Evolutionary conservation across 2,888 invertebrate genomes (phyloP).

Genomic region (Matsumyia berberina): DNA sequence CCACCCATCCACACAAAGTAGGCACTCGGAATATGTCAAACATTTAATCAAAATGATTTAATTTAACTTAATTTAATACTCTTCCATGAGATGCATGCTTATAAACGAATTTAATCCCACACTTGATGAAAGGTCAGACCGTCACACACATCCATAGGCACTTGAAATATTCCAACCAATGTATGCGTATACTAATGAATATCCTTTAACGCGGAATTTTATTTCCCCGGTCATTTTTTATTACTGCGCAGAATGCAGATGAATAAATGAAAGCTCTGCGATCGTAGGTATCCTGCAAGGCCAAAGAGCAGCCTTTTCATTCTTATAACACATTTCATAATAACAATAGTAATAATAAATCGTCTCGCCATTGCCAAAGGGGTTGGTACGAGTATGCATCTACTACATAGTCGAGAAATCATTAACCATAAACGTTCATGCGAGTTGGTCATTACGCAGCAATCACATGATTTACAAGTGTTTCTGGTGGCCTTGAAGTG

Average conservation of each 20-base stretch:
- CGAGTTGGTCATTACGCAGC: conserved; percentile 66
- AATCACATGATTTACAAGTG: conserved; percentile 70
- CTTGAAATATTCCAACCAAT: not conserved
- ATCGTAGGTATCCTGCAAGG: not conserved
- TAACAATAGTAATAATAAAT: conserved; percentile 17
- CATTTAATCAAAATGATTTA: too few relatives aligned
- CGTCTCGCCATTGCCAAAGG: conserved; percentile 39
- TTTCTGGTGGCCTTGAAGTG: conserved; percentile 62
- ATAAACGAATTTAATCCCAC: not conserved
- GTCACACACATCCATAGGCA: not conserved
- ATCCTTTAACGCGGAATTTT: not conserved
- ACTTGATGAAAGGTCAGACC: conserved; percentile 3
- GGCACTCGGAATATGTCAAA: too few relatives aligned
- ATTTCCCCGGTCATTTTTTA: conserved; percentile 33
- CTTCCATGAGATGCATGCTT: not conserved
- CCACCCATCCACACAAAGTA: too few relatives aligned
- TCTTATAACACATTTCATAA: not conserved
- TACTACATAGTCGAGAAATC: conserved; percentile 30
- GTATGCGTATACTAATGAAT: too few relatives aligned
- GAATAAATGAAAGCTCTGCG: conserved; percentile 36
- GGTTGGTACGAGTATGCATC: conserved; percentile 32
- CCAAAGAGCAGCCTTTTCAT: not conserved
- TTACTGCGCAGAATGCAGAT: conserved; percentile 60
- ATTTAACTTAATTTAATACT: too few relatives aligned
- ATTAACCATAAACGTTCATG: conserved; percentile 63